Conservation (phyloP, 2,113 vertebrate genomes). For the Rhinoptilus africanus region DNA sequence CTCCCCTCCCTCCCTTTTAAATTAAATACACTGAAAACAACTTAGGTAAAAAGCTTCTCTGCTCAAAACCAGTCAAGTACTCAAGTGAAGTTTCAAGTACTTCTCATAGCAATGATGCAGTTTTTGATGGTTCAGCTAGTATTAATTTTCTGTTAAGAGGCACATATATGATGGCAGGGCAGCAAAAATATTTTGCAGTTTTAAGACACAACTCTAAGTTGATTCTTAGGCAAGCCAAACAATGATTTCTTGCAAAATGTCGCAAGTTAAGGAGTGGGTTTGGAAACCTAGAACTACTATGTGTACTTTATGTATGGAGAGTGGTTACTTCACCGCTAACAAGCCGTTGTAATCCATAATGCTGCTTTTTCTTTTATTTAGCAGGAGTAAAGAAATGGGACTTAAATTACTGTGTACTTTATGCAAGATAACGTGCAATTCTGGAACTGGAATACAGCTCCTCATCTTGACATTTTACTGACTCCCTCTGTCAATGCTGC, state of each 20-base stretch:
- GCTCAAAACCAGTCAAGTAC: not conserved
- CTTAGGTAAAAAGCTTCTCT: not conserved
- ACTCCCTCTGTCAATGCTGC: not conserved
- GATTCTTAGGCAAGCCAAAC: not conserved
- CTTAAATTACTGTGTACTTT: not conserved
- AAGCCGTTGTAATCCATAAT: not conserved
- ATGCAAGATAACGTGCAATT: not conserved
- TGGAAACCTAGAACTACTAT: not conserved
- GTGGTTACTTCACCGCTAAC: not conserved
- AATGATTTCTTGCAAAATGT: not conserved
- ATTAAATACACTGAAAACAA: not conserved
- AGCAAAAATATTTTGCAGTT: not conserved
- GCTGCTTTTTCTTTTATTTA: not conserved
- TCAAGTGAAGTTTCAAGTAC: not conserved
- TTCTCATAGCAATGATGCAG: not conserved
- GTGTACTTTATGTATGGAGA: not conserved
- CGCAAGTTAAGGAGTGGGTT: not conserved
- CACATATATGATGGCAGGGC: not conserved
- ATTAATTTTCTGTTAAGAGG: not conserved
- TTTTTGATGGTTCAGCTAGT: not conserved
- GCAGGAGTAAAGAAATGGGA: not conserved
- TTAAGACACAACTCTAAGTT: not conserved
- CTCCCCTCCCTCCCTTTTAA: too few species aligned
- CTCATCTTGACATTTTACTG: not conserved
- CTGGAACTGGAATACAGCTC: not conserved